Conservation (phyloP, 2,797 vertebrate species). For the Arctocebus calabarensis region DNA sequence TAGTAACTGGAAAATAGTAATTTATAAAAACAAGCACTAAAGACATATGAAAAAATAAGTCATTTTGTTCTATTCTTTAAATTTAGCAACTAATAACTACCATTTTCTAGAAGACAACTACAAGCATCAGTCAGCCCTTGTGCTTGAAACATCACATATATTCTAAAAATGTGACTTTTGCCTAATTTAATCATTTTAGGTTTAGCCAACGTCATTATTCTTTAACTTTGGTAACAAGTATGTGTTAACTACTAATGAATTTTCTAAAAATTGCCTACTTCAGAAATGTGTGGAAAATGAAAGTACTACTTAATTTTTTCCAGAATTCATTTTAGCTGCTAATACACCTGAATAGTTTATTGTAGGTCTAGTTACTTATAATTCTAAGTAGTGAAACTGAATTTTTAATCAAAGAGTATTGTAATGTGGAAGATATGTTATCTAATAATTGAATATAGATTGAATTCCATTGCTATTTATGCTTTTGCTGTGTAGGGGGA, state of each 20-base stretch:
- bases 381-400: slow-evolving; percentile 8
- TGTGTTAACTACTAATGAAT: slow-evolving; percentile 21
- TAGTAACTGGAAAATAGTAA: slow-evolving; percentile 41
- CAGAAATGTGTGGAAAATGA: slow-evolving; percentile 40
- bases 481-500: neutral
- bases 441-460: slow-evolving; percentile 15
- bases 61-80: slow-evolving; percentile 28
- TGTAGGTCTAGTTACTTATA: slow-evolving; percentile 9
- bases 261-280: slow-evolving; percentile 40
- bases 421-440: neutral
- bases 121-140: neutral
- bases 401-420: slow-evolving; percentile 52
- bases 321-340: slow-evolving; percentile 8
- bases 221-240: neutral
- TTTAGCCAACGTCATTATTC: slow-evolving; percentile 30
- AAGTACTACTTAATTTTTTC: slow-evolving; percentile 25
- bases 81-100: slow-evolving; percentile 26
- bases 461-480: slow-evolving; percentile 50
- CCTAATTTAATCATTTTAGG: slow-evolving; percentile 39
- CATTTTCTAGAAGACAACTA: neutral
- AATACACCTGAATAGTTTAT: slow-evolving; percentile 48
- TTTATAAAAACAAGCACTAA: slow-evolving; percentile 35
- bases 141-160: neutral
- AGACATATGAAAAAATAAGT: neutral
- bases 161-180: slow-evolving; percentile 12